Conservation (phyloP, 1,140 invertebrate genomes). For the Eumaeus atala region DNA sequence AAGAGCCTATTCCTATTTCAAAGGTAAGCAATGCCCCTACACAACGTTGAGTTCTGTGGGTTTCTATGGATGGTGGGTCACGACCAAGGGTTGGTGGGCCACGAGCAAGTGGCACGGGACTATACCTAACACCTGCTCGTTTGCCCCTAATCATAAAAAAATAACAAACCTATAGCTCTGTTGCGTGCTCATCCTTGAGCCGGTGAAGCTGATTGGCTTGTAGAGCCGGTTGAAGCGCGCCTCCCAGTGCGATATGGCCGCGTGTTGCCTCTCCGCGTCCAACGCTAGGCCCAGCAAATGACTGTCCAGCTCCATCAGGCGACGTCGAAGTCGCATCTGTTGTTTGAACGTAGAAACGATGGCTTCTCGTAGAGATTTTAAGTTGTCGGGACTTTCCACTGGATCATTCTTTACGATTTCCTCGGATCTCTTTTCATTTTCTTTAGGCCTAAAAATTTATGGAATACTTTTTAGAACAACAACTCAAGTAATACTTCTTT, state of each 20-base stretch:
- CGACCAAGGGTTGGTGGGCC: no score
- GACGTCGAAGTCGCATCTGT: conserved; percentile 89
- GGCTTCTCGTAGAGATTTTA: conserved; percentile 85
- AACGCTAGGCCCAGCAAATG: conserved; percentile 87
- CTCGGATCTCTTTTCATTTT: conserved; percentile 36
- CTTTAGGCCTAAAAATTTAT: conserved; percentile 28
- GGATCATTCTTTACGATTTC: conserved; percentile 37
- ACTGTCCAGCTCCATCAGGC: conserved; percentile 90
- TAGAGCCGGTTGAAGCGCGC: conserved; percentile 85
- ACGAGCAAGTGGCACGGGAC: no score
- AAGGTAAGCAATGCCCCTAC: no score
- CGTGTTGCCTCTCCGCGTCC: conserved; percentile 89
- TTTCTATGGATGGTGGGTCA: no score
- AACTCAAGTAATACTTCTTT: no score
- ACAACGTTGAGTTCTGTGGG: no score
- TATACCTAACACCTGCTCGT: background rate
- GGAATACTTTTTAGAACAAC: no score
- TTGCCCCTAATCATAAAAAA: background rate
- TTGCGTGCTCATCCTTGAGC: conserved; percentile 75
- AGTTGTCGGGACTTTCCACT: conserved; percentile 74
- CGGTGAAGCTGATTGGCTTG: conserved; percentile 73
- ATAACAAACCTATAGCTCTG: conserved; percentile 73
- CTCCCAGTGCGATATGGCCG: conserved; percentile 91
- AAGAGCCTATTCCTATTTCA: no score
- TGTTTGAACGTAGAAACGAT: conserved; percentile 91